Percentiles rank a stretch among this genome's conserved stretches.
Conservation (phyloP, 2,888 invertebrate species). For the Calephelis perditalis region DNA sequence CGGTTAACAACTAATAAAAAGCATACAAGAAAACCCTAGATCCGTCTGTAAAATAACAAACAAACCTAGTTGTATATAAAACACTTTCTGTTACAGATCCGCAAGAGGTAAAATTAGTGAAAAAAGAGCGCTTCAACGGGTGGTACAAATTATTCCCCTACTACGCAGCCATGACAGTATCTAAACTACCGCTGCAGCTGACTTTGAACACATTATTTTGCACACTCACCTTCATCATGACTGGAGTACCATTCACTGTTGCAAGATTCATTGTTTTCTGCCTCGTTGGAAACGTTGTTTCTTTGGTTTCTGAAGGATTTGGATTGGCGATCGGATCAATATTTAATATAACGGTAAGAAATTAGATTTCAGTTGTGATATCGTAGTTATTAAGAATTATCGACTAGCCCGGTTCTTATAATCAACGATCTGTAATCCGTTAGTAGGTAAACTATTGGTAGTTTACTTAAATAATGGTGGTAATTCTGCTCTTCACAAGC, state of each 20-base stretch:
- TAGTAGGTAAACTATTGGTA: too few species aligned
- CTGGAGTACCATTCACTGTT: conserved; percentile 82
- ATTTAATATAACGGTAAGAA: conserved; percentile 80
- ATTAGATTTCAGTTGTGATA: too few species aligned
- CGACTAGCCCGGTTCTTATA: too few species aligned
- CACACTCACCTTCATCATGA: conserved; percentile 80
- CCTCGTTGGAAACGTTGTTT: conserved; percentile 81
- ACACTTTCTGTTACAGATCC: conserved; percentile 72
- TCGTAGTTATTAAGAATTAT: too few species aligned
- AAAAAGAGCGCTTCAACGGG: conserved; percentile 83
- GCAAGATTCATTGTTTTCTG: conserved; percentile 83
- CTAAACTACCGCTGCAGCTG: conserved; percentile 80
- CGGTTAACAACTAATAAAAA: neutral
- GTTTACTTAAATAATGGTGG: too few species aligned
- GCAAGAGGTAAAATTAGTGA: conserved; percentile 81
- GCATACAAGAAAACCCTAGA: too few species aligned
- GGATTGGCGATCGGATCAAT: conserved; percentile 87
- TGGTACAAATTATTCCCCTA: conserved; percentile 83
- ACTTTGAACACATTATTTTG: conserved; percentile 78
- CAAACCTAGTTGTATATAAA: too few species aligned
- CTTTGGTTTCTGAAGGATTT: conserved; percentile 87
- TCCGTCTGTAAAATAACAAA: too few species aligned
- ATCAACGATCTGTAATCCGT: too few species aligned
- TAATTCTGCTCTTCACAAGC: too few species aligned
- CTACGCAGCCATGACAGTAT: conserved; percentile 80